phyloP scores from a whole-genome alignment of 2,797 vertebrate species.

The Fundulus diaphanus region DNA sequence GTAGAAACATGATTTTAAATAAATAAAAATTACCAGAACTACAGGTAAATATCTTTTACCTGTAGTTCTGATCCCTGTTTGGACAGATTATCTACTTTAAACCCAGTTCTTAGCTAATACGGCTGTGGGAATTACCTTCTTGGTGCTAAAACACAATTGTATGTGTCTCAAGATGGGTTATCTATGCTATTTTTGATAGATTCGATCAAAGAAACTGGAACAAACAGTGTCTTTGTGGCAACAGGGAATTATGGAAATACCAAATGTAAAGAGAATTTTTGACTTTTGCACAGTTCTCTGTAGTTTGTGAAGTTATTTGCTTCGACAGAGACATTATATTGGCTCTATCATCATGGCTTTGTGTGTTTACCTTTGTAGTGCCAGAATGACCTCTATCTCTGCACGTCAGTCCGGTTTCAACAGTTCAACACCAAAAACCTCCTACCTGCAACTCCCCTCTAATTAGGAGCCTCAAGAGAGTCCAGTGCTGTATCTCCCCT shows the following conservation, averaged over 20 bases:
- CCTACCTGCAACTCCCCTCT: conserved; percentile 66
- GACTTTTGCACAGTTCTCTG: neutral
- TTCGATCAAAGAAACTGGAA: neutral
- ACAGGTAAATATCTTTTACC: neutral
- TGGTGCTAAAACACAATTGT: neutral
- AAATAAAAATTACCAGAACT: no score
- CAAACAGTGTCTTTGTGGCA: neutral
- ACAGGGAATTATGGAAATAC: neutral
- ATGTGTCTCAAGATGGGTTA: neutral
- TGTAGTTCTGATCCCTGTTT: neutral
- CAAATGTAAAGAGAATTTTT: neutral
- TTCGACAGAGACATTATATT: neutral
- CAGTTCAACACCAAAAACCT: conserved; percentile 43
- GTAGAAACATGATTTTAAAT: neutral
- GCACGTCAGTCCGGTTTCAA: conserved; percentile 29
- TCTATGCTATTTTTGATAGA: neutral
- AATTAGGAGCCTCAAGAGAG: conserved; percentile 62
- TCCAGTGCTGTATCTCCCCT: conserved; percentile 51
- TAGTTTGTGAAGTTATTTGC: neutral
- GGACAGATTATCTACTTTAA: neutral
- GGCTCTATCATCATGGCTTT: conserved; percentile 12
- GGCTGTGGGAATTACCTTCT: neutral
- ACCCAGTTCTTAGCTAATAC: neutral
- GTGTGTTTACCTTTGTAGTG: conserved; percentile 16
- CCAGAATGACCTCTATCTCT: conserved; percentile 35